phyloP scores from a whole-genome alignment of 2,113 vertebrate genomes.

The Pandion haliaetus region DNA sequence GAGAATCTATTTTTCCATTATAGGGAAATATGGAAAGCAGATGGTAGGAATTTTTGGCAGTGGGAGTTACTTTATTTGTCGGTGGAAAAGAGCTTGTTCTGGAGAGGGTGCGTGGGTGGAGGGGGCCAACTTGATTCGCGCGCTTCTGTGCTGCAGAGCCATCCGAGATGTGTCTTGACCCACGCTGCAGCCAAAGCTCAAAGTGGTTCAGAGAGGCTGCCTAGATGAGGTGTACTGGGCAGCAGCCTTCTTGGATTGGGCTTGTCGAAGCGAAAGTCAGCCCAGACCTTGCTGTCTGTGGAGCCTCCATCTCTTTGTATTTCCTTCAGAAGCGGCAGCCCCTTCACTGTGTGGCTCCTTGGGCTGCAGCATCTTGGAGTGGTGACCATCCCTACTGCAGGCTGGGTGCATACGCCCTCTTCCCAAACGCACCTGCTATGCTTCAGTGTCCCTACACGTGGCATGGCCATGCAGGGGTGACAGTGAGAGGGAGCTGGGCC shows the following conservation, averaged over 20 bases:
- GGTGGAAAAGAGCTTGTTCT: not conserved
- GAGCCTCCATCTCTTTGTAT: not conserved
- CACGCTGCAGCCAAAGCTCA: fast-evolving
- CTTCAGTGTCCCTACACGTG: not conserved
- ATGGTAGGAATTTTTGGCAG: not conserved
- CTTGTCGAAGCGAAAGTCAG: not conserved
- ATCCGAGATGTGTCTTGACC: not conserved
- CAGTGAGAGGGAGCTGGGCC: not conserved
- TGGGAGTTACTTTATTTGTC: not conserved
- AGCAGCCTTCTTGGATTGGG: not conserved
- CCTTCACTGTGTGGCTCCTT: not conserved
- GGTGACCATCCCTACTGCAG: fast-evolving
- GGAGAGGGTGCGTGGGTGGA: not conserved
- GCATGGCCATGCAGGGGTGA: not conserved
- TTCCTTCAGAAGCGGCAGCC: not conserved
- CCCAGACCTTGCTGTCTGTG: not conserved
- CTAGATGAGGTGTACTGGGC: not conserved
- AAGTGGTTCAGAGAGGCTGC: not conserved
- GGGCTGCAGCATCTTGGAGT: not conserved
- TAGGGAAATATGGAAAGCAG: conserved; percentile 20
- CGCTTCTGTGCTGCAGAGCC: not conserved
- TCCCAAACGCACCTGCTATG: fast-evolving
- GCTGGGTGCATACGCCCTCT: not conserved
- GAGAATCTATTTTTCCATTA: conserved; percentile 21
- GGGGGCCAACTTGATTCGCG: fast-evolving